Percentiles rank a stretch among this genome's conserved stretches.
Conservation (phyloP, 2,797 vertebrate species). For the Stomatorhinus walkeri region DNA sequence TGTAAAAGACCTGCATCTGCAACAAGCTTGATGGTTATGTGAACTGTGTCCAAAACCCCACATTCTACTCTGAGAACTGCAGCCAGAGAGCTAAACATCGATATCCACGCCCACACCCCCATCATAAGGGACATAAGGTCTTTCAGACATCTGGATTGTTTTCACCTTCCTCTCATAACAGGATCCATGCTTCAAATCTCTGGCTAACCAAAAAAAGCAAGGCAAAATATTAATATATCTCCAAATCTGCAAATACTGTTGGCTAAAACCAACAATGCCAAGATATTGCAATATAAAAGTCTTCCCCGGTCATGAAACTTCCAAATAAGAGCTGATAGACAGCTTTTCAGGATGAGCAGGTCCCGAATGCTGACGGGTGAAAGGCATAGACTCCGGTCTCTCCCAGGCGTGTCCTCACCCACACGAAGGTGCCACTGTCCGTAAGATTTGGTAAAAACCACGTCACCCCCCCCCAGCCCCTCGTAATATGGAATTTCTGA, state of each 20-base stretch:
- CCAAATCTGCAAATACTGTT: neutral
- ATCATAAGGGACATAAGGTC: neutral
- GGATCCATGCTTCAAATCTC: neutral
- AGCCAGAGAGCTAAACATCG: neutral
- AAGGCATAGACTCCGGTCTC: neutral
- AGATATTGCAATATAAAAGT: neutral
- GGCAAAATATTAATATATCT: neutral
- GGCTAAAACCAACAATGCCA: neutral
- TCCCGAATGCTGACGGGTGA: neutral
- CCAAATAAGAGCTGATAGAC: neutral
- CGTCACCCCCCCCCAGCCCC: neutral
- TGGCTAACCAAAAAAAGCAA: neutral
- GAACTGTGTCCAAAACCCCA: neutral
- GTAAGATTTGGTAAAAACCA: neutral
- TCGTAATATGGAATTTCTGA: slow-evolving; percentile 49
- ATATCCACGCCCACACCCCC: neutral
- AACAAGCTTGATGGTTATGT: neutral
- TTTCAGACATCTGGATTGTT: neutral
- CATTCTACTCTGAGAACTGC: neutral
- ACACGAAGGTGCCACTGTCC: neutral
- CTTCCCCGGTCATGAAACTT: neutral
- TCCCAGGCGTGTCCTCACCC: neutral
- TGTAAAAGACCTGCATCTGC: neutral
- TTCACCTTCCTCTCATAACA: neutral
- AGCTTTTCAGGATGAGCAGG: neutral